A percentile compares a stretch with the other conserved stretches of the same genome.
These are phyloP conservation scores for Galaxea fascicularis DNA, from an alignment of 92 coral and sea anemone species.

Conservation along the genomic window DNA sequence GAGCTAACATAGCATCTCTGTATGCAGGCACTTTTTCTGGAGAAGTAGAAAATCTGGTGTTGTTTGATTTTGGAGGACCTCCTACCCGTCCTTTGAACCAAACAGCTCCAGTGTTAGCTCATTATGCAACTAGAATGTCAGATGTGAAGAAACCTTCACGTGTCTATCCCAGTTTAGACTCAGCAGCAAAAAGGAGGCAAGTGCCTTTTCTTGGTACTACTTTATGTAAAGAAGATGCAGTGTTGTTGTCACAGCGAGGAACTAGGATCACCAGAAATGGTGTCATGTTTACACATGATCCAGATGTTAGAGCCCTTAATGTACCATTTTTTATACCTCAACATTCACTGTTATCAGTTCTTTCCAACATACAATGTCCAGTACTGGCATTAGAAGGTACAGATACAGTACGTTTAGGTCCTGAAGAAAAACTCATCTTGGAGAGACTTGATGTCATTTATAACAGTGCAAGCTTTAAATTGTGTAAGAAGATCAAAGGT, in stretches of 20 bases:
- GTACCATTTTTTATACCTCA: constrained; percentile 9
- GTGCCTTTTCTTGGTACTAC: not conserved
- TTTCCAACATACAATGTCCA: constrained; percentile 43
- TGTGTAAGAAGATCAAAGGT: constrained; percentile 51
- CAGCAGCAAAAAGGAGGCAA: constrained; percentile 35
- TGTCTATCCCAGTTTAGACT: constrained; percentile 42
- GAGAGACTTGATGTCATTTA: constrained; percentile 36
- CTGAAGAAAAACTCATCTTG: constrained; percentile 1
- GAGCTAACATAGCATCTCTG: constrained; percentile 58
- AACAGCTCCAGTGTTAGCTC: constrained; percentile 34
- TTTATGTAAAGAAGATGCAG: constrained; percentile 54
- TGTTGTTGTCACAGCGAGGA: constrained; percentile 47
- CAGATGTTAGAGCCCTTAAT: not conserved
- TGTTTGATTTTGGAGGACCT: constrained; percentile 55
- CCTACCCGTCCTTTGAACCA: not conserved
- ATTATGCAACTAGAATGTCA: constrained; percentile 29
- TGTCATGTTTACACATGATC: constrained; percentile 46
- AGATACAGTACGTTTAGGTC: constrained; percentile 3
- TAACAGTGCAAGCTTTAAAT: constrained; percentile 37
- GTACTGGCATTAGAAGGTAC: constrained; percentile 38
- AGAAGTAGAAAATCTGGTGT: constrained; percentile 61
- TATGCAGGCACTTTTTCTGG: constrained; percentile 76
- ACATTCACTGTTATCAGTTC: constrained; percentile 4
- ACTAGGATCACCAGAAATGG: constrained; percentile 22
- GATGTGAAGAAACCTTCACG: not conserved